These are phyloP conservation scores for Yponomeuta cagnagella DNA, from an alignment of 2,888 invertebrate genomes.

Conservation along the genomic window DNA sequence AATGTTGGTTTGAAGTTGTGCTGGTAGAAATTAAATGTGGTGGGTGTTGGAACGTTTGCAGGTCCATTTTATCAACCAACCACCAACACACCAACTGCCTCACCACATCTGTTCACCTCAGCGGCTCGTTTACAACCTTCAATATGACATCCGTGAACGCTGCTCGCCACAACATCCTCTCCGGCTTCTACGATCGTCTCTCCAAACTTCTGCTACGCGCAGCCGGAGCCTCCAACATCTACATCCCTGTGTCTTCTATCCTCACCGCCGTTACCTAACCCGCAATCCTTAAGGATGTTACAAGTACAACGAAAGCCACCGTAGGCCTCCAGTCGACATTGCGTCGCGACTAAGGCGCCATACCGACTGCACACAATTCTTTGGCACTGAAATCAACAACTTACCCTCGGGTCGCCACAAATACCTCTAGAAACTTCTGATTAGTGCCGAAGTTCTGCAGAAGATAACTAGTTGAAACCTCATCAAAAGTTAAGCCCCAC, in stretches of 20 bases:
- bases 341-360: constrained; percentile 40
- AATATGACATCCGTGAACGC: constrained; percentile 65
- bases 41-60: constrained; percentile 77
- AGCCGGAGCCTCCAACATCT: constrained; percentile 60
- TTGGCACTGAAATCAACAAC: constrained; percentile 50
- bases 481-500: constrained; percentile 42
- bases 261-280: constrained; percentile 66
- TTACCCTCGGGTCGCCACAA: constrained; percentile 46
- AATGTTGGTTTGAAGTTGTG: constrained; percentile 19
- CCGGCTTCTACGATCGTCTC: constrained; percentile 64
- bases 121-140: constrained; percentile 57
- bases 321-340: constrained; percentile 46
- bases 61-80: constrained; percentile 76
- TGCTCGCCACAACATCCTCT: constrained; percentile 59
- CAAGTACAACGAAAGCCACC: constrained; percentile 41
- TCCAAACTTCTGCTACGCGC: constrained; percentile 58
- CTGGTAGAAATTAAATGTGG: constrained; percentile 67
- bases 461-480: constrained; percentile 52
- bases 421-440: constrained; percentile 55
- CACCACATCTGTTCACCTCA: constrained; percentile 74
- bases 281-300: constrained; percentile 32
- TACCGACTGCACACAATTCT: constrained; percentile 60
- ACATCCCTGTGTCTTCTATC: constrained; percentile 45
- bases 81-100: constrained; percentile 74
- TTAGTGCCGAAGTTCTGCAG: constrained; percentile 50